Conservation (phyloP, 2,113 vertebrate species). For the Gobius niger region DNA sequence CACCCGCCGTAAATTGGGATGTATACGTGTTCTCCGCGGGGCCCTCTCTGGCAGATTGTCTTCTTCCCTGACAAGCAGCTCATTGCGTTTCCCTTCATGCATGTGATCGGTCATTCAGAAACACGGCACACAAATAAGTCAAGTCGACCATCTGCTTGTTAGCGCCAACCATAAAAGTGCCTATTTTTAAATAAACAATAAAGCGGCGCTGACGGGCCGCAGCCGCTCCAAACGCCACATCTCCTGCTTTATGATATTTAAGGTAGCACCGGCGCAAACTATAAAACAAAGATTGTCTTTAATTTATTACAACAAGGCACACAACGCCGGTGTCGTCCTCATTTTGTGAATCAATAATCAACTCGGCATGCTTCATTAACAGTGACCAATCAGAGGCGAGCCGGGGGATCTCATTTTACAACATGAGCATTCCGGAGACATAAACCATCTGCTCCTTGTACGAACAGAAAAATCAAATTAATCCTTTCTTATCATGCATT, state of each 20-base stretch:
- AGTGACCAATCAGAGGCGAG: constrained; percentile 99
- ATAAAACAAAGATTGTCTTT: constrained; percentile 93
- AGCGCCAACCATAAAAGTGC: constrained; percentile 98
- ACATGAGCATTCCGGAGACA: constrained; percentile 99
- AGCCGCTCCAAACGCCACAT: constrained; percentile 97
- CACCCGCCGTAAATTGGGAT: constrained; percentile 67
- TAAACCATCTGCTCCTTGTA: constrained; percentile 99
- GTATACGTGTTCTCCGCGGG: constrained; percentile 69
- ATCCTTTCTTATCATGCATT: constrained; percentile 99
- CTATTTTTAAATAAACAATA: constrained; percentile 99
- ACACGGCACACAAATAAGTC: constrained; percentile 99
- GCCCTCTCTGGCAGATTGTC: constrained; percentile 88
- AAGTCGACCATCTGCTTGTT: constrained; percentile 99
- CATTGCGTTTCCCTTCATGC: constrained; percentile 99
- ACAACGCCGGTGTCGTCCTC: constrained; percentile 99
- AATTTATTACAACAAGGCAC: constrained; percentile 99
- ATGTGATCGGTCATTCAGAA: constrained; percentile 99
- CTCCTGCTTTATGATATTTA: constrained; percentile 96
- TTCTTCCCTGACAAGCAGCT: constrained; percentile 97
- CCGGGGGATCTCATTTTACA: constrained; percentile 99
- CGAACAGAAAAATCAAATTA: constrained; percentile 99
- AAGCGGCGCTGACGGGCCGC: constrained; percentile 95
- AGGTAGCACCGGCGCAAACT: constrained; percentile 89
- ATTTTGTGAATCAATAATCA: constrained; percentile 99
- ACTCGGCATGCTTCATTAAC: constrained; percentile 99